Conservation (phyloP, 2,797 vertebrate species). For the Dromococcyx pavoninus region DNA sequence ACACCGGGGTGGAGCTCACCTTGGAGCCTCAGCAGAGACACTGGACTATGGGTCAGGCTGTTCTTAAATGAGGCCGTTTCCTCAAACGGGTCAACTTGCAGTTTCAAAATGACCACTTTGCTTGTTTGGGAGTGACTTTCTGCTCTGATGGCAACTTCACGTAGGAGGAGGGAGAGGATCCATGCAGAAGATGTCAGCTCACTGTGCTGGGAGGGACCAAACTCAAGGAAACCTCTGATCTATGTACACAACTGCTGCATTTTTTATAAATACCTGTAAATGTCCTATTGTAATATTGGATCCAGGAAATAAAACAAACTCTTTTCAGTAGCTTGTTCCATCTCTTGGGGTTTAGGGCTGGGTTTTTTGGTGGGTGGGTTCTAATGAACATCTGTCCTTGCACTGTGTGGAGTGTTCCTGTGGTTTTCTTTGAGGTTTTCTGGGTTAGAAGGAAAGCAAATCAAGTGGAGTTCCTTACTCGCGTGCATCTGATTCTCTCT, state of each 20-base stretch:
- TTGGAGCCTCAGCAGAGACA: constrained; percentile 20
- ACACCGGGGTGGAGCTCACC: not conserved
- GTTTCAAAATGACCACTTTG: constrained; percentile 60
- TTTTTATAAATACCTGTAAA: constrained; percentile 86
- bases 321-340: constrained; percentile 73
- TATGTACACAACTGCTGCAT: constrained; percentile 81
- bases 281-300: constrained; percentile 84
- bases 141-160: constrained; percentile 55
- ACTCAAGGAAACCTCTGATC: constrained; percentile 81
- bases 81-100: constrained; percentile 16
- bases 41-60: not conserved
- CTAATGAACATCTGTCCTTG: not conserved
- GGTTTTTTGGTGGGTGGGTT: not conserved
- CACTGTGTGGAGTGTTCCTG: not conserved
- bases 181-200: constrained; percentile 71
- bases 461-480: accelerated
- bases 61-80: constrained; percentile 22
- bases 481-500: not conserved
- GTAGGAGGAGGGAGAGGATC: constrained; percentile 37
- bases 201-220: constrained; percentile 81
- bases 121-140: constrained; percentile 41
- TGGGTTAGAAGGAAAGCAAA: not conserved
- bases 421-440: not conserved
- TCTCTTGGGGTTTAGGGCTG: not conserved
- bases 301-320: constrained; percentile 80